Percentiles rank a stretch among this genome's conserved stretches.
phyloP scores from a whole-genome alignment of 1,140 invertebrate genomes.

The Caenorhabditis inopinata region DNA sequence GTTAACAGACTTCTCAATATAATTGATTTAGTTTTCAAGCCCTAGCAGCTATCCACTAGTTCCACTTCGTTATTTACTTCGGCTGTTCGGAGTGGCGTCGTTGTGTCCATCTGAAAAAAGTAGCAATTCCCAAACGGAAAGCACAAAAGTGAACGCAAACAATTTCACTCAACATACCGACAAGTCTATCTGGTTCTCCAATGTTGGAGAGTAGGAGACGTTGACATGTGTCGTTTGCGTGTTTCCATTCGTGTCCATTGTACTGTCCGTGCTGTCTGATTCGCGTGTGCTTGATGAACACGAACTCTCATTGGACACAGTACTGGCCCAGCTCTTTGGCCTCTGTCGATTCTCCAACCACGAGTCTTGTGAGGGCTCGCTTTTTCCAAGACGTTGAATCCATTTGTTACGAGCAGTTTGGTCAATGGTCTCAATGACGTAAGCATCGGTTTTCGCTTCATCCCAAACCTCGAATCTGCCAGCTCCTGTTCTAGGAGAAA shows the following conservation, averaged over 20 bases:
- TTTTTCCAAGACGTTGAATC: conserved; percentile 53
- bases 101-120: not conserved
- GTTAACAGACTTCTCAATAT: not conserved
- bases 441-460: conserved; percentile 58
- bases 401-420: conserved; percentile 56
- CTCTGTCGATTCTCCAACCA: conserved; percentile 33
- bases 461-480: conserved; percentile 64
- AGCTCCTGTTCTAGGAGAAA: conserved; percentile 7
- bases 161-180: not conserved
- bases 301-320: conserved; percentile 34
- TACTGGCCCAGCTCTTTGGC: conserved; percentile 43
- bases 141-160: no score
- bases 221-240: conserved; percentile 28
- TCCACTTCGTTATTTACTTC: conserved; percentile 11
- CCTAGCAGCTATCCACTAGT: conserved; percentile 4
- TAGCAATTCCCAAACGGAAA: no score
- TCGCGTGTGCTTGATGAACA: conserved; percentile 26
- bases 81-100: not conserved
- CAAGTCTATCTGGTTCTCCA: not conserved
- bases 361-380: not conserved
- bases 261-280: conserved; percentile 25
- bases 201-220: not conserved
- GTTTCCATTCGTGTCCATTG: conserved; percentile 42
- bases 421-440: conserved; percentile 56
- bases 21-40: not conserved